Evolutionary conservation across 2,113 vertebrate genomes (phyloP), one percentile per base, ranked within the genome.

Genomic region (Chaetorhynchus papuensis): DNA sequence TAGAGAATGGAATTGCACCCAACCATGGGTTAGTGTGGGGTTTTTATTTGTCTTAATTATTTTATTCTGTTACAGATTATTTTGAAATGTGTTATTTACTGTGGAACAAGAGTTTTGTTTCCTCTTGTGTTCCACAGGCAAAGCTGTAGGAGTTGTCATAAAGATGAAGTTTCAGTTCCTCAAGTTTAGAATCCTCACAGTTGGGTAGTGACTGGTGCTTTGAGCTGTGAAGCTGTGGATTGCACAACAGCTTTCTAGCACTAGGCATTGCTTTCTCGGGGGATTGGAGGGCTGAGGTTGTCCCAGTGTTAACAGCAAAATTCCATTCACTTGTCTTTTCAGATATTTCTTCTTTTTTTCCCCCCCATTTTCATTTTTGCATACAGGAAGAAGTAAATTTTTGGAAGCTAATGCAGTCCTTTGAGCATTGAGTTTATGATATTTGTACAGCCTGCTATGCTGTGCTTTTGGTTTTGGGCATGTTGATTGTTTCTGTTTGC

Each of bases 1-100:
- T 99, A 96, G 99, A 99, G 70, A 98, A 91, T 53, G 98, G 99
- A 92, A 97, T 99, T 66, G 99, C 99, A 42, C 98, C 99, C 14
- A 98, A 41, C 72, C 98, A 99, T 53, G 99, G 99, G 99, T 99
- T 92, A 97, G 98, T 96, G 30, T 12, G 19, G 15, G 3, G 1
- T 17, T 89, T 63, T 79, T 49, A 45, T 65, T 52, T 37, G 17
- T n/a, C 26, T 68, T 78, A 54, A 28, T 68, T 63, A 7, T 42
- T 96, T 64, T 82, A 80, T 22, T 90, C 8, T 45, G 18, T 42
- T 86, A 50, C 3, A 47, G 20, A 68, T 81, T 86, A 84, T 76
- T 82, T 86, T 69, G 22, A 49, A 84, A 20, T 45, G 5, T 35
- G 8, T 56, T 90, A 26, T 12, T 11, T 24, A 7, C 7, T 37